Evolutionary conservation across 2,888 invertebrate genomes (phyloP).

Genomic region (Horisme vitalbata): DNA sequence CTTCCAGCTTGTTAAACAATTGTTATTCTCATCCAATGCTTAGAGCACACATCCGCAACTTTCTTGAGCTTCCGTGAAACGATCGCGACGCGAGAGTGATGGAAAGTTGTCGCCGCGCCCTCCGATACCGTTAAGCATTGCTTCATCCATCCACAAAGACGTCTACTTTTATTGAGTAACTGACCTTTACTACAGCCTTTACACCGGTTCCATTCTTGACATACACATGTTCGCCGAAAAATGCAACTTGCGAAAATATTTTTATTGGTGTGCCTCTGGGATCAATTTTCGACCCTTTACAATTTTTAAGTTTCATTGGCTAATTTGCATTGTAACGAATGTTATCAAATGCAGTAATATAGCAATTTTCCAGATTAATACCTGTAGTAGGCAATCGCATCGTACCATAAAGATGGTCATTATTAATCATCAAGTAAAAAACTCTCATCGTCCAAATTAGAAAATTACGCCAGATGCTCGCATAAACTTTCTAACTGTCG

Average conservation of each 20-base stretch:
- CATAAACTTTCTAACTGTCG: slow-evolving; percentile 65
- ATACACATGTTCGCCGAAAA: slow-evolving; percentile 30
- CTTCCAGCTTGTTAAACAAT: slow-evolving; percentile 30
- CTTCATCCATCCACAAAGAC: slow-evolving; percentile 39
- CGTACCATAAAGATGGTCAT: slow-evolving; percentile 16
- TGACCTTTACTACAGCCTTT: slow-evolving; percentile 59
- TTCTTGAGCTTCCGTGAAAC: slow-evolving; percentile 54
- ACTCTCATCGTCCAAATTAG: slow-evolving; percentile 51
- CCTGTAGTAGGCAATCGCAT: too few species aligned
- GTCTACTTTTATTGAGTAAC: slow-evolving; percentile 49
- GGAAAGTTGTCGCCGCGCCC: slow-evolving; percentile 64
- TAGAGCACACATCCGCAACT: slow-evolving; percentile 37
- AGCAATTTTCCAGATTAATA: not conserved
- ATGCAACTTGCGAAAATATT: slow-evolving; percentile 29
- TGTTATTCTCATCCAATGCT: slow-evolving; percentile 39
- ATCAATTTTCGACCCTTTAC: slow-evolving; percentile 14
- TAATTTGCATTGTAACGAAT: too few species aligned
- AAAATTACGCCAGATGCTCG: slow-evolving; percentile 66
- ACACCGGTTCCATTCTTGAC: slow-evolving; percentile 43
- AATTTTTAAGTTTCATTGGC: too few species aligned
- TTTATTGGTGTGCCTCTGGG: slow-evolving; percentile 21
- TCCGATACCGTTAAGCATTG: slow-evolving; percentile 49
- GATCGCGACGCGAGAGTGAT: slow-evolving; percentile 40
- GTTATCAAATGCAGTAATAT: not conserved
- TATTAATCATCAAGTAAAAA: slow-evolving; percentile 40